Conservation (phyloP, 2,888 invertebrate genomes). For the Drosophila kanekoi region DNA sequence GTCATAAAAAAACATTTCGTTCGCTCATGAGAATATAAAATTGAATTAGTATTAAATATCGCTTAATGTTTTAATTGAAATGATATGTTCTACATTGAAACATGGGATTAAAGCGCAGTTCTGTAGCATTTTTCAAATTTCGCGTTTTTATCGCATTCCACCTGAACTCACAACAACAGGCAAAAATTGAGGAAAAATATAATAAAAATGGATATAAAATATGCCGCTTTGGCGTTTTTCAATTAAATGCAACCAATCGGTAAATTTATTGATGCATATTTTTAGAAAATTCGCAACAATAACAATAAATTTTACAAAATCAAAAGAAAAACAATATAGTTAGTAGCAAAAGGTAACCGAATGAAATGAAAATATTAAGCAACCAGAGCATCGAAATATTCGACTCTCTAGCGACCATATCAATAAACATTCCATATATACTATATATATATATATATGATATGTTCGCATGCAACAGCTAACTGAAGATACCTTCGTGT, state of each 20-base stretch:
- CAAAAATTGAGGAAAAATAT: background rate
- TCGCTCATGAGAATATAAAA: too few relatives aligned
- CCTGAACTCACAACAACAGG: background rate
- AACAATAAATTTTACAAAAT: conserved; percentile 45
- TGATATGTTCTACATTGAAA: too few relatives aligned
- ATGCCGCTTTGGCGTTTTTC: conserved; percentile 23
- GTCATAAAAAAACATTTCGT: too few relatives aligned
- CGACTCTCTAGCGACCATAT: background rate
- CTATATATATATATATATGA: conserved; percentile 10
- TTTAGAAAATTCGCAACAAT: conserved; percentile 40
- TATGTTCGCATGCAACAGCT: conserved; percentile 14
- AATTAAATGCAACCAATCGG: conserved; percentile 57
- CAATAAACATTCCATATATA: background rate
- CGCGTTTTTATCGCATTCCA: conserved; percentile 2
- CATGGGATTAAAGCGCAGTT: too few relatives aligned
- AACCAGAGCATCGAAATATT: conserved; percentile 6
- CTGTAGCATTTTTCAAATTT: background rate
- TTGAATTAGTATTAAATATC: too few relatives aligned
- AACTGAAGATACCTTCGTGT: conserved; percentile 13
- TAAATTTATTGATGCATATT: conserved; percentile 44
- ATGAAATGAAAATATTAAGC: conserved; percentile 17
- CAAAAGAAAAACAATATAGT: conserved; percentile 16
- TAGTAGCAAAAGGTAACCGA: conserved; percentile 10
- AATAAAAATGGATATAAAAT: conserved; percentile 11
- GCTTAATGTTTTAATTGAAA: too few relatives aligned